Percentiles rank a stretch among this genome's conserved stretches.
These are phyloP conservation scores for Lasioglossum zephyrum DNA, from an alignment of 2,888 invertebrate genomes.

Conservation along the genomic window DNA sequence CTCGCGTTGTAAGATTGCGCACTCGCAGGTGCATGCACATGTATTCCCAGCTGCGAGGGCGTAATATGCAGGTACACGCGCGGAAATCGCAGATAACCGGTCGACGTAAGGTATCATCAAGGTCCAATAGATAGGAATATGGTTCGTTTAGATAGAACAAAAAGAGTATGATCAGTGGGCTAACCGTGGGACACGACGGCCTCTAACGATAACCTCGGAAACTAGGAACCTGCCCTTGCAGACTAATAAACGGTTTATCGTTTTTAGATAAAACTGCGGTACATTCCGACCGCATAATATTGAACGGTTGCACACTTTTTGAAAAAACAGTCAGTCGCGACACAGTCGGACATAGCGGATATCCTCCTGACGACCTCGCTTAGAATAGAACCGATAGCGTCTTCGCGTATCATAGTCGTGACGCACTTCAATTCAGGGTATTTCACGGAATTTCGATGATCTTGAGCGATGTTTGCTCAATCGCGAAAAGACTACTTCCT, in stretches of 20 bases:
- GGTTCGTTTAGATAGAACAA: conserved; percentile 56
- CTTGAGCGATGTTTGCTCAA: background rate
- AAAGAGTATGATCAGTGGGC: conserved; percentile 59
- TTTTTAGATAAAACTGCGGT: conserved; percentile 24
- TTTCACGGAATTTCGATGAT: conserved; percentile 1
- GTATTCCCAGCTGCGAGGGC: conserved; percentile 62
- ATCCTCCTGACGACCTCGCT: conserved; percentile 19
- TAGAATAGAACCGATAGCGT: background rate
- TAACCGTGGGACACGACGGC: conserved; percentile 55
- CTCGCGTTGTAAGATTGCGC: conserved; percentile 51
- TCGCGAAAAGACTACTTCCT: background rate
- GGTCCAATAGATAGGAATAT: conserved; percentile 60
- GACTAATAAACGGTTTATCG: conserved; percentile 34
- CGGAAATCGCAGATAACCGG: conserved; percentile 67
- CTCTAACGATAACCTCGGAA: conserved; percentile 53
- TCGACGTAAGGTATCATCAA: conserved; percentile 65
- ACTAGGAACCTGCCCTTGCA: conserved; percentile 34
- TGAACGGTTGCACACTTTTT: conserved; percentile 1
- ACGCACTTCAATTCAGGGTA: background rate
- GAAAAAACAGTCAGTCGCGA: background rate
- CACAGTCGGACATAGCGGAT: conserved; percentile 6
- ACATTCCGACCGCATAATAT: conserved; percentile 11
- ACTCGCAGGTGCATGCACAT: conserved; percentile 61
- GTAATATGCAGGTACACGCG: conserved; percentile 64
- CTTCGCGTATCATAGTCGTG: background rate